Conservation (phyloP, 1,140 invertebrate species). For the Drosophila chauvacae region DNA sequence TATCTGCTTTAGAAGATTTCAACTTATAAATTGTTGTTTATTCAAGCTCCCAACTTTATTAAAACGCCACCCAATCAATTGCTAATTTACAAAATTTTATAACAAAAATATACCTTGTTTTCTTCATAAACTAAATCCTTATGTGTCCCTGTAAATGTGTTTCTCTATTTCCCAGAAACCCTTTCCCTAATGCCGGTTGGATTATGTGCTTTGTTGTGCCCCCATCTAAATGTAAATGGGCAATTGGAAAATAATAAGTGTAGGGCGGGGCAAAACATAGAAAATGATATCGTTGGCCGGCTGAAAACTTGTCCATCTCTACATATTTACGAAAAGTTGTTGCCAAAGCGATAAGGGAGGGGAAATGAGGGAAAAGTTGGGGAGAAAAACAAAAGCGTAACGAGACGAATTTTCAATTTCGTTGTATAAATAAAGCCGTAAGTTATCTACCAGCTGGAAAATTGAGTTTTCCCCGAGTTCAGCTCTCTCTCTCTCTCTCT, state of each 20-base stretch:
- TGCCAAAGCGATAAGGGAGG: background rate
- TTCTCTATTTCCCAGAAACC: background rate
- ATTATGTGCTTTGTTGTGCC: constrained; percentile 48
- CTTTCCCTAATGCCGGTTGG: constrained; percentile 12
- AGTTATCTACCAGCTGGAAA: constrained; percentile 56
- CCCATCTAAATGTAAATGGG: constrained; percentile 78
- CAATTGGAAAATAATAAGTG: constrained; percentile 58
- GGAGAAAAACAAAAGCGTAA: constrained; percentile 33
- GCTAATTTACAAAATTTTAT: background rate
- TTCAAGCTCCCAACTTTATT: too few species aligned
- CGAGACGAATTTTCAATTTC: constrained; percentile 60
- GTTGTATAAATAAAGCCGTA: constrained; percentile 63
- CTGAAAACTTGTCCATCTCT: constrained; percentile 28
- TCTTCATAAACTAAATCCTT: background rate
- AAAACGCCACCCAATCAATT: background rate
- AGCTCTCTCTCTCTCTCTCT: background rate
- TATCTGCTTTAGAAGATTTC: too few species aligned
- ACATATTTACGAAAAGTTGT: constrained; percentile 29
- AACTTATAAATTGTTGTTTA: too few species aligned
- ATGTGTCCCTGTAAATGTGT: constrained; percentile 2
- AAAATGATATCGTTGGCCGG: constrained; percentile 29
- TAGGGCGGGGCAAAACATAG: constrained; percentile 3
- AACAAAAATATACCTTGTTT: background rate
- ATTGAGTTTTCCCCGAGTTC: constrained; percentile 51
- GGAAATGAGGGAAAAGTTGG: constrained; percentile 1